These are phyloP conservation scores for Diloba caeruleocephala DNA, from an alignment of 2,888 invertebrate genomes.

Conservation along the genomic window DNA sequence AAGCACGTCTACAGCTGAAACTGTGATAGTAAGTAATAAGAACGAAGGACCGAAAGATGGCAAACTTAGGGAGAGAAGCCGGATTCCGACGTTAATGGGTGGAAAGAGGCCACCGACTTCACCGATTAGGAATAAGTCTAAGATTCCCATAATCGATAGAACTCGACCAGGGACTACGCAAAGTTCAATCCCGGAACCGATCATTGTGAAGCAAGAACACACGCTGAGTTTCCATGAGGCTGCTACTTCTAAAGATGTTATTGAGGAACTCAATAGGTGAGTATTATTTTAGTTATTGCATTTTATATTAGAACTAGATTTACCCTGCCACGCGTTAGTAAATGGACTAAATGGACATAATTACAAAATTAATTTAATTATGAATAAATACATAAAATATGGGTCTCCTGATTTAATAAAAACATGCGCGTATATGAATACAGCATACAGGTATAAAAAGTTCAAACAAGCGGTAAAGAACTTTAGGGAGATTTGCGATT, in stretches of 20 bases:
- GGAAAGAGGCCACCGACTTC: slow-evolving; percentile 85
- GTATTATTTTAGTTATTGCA: slow-evolving; percentile 14
- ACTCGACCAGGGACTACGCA: slow-evolving; percentile 61
- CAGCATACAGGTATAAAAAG: no score
- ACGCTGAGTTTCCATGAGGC: slow-evolving; percentile 92
- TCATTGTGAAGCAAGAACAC: slow-evolving; percentile 87
- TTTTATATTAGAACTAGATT: slow-evolving; percentile 1
- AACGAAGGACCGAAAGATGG: slow-evolving; percentile 78
- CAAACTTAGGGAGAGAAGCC: slow-evolving; percentile 86
- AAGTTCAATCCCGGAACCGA: slow-evolving; percentile 69
- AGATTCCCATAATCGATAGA: slow-evolving; percentile 80
- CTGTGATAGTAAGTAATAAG: slow-evolving; percentile 91
- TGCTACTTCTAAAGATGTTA: slow-evolving; percentile 93
- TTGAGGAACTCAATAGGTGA: slow-evolving; percentile 92
- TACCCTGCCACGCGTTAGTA: neutral
- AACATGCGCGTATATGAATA: no score
- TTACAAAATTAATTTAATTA: no score
- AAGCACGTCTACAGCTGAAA: slow-evolving; percentile 92
- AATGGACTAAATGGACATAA: neutral
- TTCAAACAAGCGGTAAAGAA: no score
- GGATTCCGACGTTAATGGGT: slow-evolving; percentile 87
- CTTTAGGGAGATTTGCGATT: no score
- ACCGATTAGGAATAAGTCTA: slow-evolving; percentile 76
- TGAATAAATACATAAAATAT: no score
- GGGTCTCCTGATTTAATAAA: no score